A percentile compares a stretch with the other conserved stretches of the same genome.
phyloP scores from a whole-genome alignment of 2,797 vertebrate species.

The Diplodus puntazzo region DNA sequence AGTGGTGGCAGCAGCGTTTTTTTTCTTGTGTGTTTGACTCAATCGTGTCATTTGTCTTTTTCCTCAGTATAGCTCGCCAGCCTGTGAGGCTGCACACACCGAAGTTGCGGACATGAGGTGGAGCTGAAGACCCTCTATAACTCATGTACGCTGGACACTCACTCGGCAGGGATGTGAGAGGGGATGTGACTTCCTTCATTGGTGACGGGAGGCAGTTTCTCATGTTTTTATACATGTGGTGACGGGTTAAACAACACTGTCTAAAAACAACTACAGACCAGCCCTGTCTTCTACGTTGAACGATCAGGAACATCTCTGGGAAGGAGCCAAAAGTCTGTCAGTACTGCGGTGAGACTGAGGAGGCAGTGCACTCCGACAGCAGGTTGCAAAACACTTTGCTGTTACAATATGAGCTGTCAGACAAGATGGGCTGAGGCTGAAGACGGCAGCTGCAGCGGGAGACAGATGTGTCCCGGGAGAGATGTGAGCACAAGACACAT shows the following conservation, averaged over 20 bases:
- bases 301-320: not conserved
- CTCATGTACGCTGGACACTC: too few species aligned
- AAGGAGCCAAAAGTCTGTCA: constrained; percentile 1
- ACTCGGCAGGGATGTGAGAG: too few species aligned
- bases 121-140: too few species aligned
- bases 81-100: too few species aligned
- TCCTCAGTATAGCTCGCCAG: too few species aligned
- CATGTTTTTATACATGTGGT: not conserved
- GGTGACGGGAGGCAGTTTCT: too few species aligned
- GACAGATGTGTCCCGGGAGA: constrained; percentile 57
- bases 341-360: constrained; percentile 35
- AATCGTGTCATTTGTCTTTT: too few species aligned
- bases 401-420: constrained; percentile 37
- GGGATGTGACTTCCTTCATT: too few species aligned
- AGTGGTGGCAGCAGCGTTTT: too few species aligned
- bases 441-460: constrained; percentile 50
- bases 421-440: constrained; percentile 32
- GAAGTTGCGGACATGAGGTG: too few species aligned
- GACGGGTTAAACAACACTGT: not conserved
- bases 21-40: too few species aligned
- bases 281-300: not conserved
- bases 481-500: constrained; percentile 33
- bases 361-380: constrained; percentile 30
- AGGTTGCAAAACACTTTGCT: constrained; percentile 36
- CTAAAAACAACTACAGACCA: not conserved